Conservation (phyloP, 2,888 invertebrate genomes). For the Lycophotia porphyrea region DNA sequence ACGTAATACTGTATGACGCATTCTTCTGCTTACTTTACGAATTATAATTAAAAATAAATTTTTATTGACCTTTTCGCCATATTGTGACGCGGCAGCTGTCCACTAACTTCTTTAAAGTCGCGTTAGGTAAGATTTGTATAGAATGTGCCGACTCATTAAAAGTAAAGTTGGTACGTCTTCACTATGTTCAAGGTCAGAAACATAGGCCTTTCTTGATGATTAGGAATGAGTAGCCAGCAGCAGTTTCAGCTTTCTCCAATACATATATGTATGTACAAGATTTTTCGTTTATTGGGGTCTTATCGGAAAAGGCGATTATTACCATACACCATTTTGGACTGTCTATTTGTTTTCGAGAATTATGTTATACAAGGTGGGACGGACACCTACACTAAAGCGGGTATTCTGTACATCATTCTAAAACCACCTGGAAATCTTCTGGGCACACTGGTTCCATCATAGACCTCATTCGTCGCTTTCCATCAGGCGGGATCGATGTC, state of each 20-base stretch:
- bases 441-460: too few species aligned
- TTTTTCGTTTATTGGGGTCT: neutral
- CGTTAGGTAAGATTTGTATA: constrained; percentile 45
- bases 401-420: too few species aligned
- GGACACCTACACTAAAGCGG: too few species aligned
- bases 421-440: too few species aligned
- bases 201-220: constrained; percentile 14
- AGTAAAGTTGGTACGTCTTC: constrained; percentile 27
- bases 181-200: constrained; percentile 46
- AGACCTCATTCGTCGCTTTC: too few species aligned
- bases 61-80: constrained; percentile 44
- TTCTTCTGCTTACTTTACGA: neutral
- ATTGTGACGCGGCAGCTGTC: constrained; percentile 44
- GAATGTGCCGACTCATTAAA: constrained; percentile 53
- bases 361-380: too few species aligned
- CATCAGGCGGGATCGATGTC: too few species aligned
- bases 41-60: constrained; percentile 33
- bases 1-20: neutral
- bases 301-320: neutral
- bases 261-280: too few species aligned
- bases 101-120: constrained; percentile 36
- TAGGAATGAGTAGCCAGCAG: constrained; percentile 2
- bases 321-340: too few species aligned
- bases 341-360: too few species aligned
- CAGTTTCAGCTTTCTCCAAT: constrained; percentile 18